Percentiles rank a stretch among this genome's conserved stretches.
Conservation (phyloP, 1,140 invertebrate species). For the Vanessa atalanta region DNA sequence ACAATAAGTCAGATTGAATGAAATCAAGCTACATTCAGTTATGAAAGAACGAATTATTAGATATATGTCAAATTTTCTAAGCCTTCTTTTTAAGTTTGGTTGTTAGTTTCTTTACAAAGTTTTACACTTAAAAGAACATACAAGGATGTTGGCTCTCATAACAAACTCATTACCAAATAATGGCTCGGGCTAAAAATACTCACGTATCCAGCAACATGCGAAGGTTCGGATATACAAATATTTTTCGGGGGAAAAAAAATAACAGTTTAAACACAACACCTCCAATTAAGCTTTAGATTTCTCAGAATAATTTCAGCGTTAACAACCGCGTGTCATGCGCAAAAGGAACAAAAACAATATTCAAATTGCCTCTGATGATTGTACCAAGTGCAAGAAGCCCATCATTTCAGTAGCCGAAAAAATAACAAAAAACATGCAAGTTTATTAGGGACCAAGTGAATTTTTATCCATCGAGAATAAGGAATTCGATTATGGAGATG, state of each 20-base stretch:
- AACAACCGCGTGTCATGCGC: conserved; percentile 47
- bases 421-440: conserved; percentile 27
- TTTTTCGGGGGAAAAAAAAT: conserved; percentile 49
- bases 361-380: conserved; percentile 56
- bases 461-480: conserved; percentile 51
- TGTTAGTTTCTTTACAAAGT: background rate
- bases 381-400: conserved; percentile 54
- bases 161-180: conserved; percentile 44
- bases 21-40: too few species aligned
- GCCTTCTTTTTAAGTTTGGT: too few species aligned
- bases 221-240: conserved; percentile 42
- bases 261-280: conserved; percentile 32
- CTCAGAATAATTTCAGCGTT: conserved; percentile 48
- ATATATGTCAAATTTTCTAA: too few species aligned
- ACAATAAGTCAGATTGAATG: too few species aligned
- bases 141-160: conserved; percentile 43
- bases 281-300: conserved; percentile 54
- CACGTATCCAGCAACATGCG: conserved; percentile 13
- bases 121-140: conserved; percentile 41
- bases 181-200: conserved; percentile 28
- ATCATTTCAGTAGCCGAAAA: conserved; percentile 59
- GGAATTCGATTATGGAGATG: conserved; percentile 41
- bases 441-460: conserved; percentile 55
- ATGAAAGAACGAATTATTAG: too few species aligned
- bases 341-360: conserved; percentile 48